These are phyloP conservation scores for Clivina fossor DNA, from an alignment of 2,888 invertebrate species.

Conservation along the genomic window DNA sequence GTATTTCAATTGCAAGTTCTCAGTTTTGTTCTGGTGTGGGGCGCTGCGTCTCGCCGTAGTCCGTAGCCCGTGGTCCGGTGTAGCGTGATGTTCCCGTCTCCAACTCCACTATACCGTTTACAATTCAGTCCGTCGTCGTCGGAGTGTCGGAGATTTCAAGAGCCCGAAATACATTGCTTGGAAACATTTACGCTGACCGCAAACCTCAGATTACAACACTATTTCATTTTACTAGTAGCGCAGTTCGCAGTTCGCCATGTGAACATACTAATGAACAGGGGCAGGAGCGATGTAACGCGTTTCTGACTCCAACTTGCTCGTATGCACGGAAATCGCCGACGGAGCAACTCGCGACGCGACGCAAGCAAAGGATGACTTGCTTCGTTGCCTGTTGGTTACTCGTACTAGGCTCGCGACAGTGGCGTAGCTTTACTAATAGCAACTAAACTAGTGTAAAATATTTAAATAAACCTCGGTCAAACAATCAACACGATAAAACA, in stretches of 20 bases:
- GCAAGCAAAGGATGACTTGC: too few relatives aligned
- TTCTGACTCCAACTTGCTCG: conserved; percentile 21
- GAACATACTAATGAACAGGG: conserved; percentile 7
- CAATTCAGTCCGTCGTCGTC: conserved; percentile 9
- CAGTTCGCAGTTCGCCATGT: conserved; percentile 4
- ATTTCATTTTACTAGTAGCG: conserved; percentile 46
- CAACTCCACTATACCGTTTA: conserved; percentile 19
- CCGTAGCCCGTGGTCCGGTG: too few relatives aligned
- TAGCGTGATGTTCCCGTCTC: too few relatives aligned
- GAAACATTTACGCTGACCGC: conserved; percentile 54
- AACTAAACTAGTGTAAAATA: too few relatives aligned
- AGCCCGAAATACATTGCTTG: conserved; percentile 51
- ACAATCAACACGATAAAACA: too few relatives aligned
- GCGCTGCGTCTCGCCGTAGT: too few relatives aligned
- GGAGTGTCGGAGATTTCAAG: conserved; percentile 20
- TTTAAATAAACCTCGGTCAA: too few relatives aligned
- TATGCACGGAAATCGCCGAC: conserved; percentile 19
- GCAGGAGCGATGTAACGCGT: conserved; percentile 1
- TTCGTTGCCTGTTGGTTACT: too few relatives aligned
- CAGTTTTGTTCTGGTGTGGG: too few relatives aligned
- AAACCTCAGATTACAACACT: conserved; percentile 51
- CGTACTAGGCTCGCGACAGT: too few relatives aligned
- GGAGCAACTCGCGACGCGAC: conserved; percentile 7
- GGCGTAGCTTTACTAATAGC: too few relatives aligned
- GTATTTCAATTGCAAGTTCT: too few relatives aligned